These are phyloP conservation scores for Urocynchramus pylzowi DNA, from an alignment of 2,113 vertebrate species.

Conservation along the genomic window DNA sequence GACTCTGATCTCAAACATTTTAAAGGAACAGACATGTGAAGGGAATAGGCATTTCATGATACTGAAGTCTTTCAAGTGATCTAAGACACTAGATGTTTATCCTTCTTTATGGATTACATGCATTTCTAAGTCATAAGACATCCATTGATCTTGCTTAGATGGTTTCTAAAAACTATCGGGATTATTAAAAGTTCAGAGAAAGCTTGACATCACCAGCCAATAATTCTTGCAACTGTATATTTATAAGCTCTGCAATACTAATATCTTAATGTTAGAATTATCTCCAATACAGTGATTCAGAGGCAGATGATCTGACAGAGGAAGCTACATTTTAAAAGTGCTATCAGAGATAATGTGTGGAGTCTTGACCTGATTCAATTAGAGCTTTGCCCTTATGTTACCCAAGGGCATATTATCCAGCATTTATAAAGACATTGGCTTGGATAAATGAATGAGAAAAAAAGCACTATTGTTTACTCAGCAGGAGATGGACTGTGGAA, in stretches of 20 bases:
- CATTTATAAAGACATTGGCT: constrained; percentile 64
- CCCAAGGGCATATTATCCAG: constrained; percentile 26
- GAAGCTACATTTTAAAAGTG: constrained; percentile 50
- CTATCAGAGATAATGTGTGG: constrained; percentile 57
- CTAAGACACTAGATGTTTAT: background rate
- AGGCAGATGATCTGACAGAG: constrained; percentile 42
- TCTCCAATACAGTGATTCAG: constrained; percentile 25
- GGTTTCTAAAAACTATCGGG: constrained; percentile 39
- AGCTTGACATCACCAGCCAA: constrained; percentile 37
- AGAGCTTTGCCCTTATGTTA: constrained; percentile 56
- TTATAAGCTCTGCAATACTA: constrained; percentile 23
- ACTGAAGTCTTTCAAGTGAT: background rate
- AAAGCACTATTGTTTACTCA: constrained; percentile 54
- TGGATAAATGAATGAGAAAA: constrained; percentile 39
- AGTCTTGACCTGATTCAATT: constrained; percentile 62
- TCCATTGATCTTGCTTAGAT: constrained; percentile 1
- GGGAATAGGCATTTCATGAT: background rate
- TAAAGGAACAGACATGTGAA: background rate
- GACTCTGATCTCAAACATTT: background rate
- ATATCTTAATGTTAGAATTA: constrained; percentile 47
- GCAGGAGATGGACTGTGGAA: constrained; percentile 51
- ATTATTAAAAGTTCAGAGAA: constrained; percentile 61
- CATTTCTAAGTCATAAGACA: background rate
- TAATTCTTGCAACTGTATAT: constrained; percentile 33
- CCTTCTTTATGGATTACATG: background rate